Conservation (phyloP, 2,113 vertebrate species). For the Dascyllus trimaculatus region DNA sequence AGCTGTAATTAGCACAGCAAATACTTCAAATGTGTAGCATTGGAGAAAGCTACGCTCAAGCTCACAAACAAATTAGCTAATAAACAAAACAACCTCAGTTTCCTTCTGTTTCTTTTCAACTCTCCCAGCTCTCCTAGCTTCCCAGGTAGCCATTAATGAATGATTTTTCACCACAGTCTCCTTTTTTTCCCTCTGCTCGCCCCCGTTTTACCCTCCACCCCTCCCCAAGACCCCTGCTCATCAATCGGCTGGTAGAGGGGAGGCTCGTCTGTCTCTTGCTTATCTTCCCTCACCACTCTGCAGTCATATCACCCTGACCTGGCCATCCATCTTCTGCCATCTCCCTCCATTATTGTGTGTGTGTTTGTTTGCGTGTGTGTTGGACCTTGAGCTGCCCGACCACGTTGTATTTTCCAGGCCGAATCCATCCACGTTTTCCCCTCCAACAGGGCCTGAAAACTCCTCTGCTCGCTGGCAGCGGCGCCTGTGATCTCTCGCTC, state of each 20-base stretch:
- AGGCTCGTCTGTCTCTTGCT: slow-evolving; percentile 68
- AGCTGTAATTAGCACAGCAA: slow-evolving; percentile 23
- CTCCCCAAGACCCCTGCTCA: slow-evolving; percentile 35
- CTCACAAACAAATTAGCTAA: slow-evolving; percentile 39
- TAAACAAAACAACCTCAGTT: slow-evolving; percentile 14
- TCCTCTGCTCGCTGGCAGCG: slow-evolving; percentile 3
- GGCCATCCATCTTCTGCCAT: slow-evolving; percentile 77
- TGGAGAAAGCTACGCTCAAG: slow-evolving; percentile 8
- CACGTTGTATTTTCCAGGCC: slow-evolving; percentile 22
- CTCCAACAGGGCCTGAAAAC: slow-evolving; percentile 29
- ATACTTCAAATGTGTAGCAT: slow-evolving; percentile 47
- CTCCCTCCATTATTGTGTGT: slow-evolving; percentile 22
- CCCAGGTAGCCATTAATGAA: slow-evolving; percentile 35
- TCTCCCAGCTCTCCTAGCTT: not conserved
- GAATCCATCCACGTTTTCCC: slow-evolving; percentile 18
- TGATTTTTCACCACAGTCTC: slow-evolving; percentile 32
- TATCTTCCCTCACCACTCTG: slow-evolving; percentile 74
- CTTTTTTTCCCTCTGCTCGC: slow-evolving; percentile 17
- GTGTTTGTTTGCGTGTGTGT: slow-evolving; percentile 34
- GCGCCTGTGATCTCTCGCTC: slow-evolving; percentile 18
- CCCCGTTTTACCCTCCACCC: slow-evolving; percentile 35
- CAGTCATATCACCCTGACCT: slow-evolving; percentile 74
- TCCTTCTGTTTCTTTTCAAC: slow-evolving; percentile 16
- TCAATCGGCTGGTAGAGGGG: slow-evolving; percentile 46
- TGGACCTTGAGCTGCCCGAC: slow-evolving; percentile 63